A percentile compares a stretch with the other conserved stretches of the same genome.
phyloP scores from a whole-genome alignment of 2,888 invertebrate species.

The Clusia tigrina region DNA sequence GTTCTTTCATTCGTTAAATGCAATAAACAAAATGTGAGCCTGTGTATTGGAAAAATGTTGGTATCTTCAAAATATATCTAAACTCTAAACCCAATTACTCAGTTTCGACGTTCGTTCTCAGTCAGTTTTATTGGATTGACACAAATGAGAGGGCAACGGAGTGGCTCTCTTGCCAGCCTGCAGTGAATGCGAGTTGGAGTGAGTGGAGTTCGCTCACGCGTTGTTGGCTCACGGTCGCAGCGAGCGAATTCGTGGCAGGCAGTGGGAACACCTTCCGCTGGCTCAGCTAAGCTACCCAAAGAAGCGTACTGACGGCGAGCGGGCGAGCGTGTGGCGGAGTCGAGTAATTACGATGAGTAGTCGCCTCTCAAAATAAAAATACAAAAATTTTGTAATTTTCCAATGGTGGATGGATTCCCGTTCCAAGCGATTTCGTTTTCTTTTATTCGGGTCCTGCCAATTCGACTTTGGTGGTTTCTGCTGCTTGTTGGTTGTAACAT shows the following conservation, averaged over 20 bases:
- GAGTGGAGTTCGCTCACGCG: background rate
- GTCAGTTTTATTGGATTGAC: conserved; percentile 51
- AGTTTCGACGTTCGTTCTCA: conserved; percentile 40
- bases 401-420: background rate
- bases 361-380: conserved; percentile 8
- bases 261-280: conserved; percentile 31
- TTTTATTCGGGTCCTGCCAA: background rate
- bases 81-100: conserved; percentile 59
- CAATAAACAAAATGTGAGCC: conserved; percentile 6
- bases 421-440: background rate
- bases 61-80: conserved; percentile 57
- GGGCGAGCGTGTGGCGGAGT: too few species aligned
- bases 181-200: conserved; percentile 37
- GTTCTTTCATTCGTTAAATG: too few species aligned
- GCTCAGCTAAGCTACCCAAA: too few species aligned
- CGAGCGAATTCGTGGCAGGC: background rate
- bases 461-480: background rate
- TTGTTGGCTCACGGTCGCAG: background rate
- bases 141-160: conserved; percentile 42
- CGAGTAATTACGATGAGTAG: too few species aligned
- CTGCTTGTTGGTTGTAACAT: background rate
- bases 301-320: conserved; percentile 12
- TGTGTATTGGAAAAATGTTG: conserved; percentile 8
- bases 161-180: conserved; percentile 32
- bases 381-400: background rate